Evolutionary conservation across 1,140 invertebrate genomes (phyloP).

Genomic region (Lasaia peninsularis): DNA sequence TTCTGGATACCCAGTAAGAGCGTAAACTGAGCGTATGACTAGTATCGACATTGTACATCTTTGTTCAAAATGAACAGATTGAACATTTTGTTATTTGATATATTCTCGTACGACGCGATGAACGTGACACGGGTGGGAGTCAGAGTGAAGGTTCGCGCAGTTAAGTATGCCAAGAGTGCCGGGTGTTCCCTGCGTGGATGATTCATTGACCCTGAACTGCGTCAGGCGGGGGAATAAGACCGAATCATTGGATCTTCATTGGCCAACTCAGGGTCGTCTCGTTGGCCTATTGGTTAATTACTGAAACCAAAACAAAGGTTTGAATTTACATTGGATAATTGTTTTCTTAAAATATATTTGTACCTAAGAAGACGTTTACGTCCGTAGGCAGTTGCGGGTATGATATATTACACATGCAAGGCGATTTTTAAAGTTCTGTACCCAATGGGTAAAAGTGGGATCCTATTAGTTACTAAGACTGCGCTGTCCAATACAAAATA

Average conservation of each 20-base stretch:
- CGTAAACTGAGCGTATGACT: no score
- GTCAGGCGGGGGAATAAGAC: conserved; percentile 36
- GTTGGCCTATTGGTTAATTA: neutral
- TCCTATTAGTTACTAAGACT: no score
- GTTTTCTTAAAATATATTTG: no score
- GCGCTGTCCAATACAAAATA: no score
- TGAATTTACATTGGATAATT: no score
- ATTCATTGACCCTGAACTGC: conserved; percentile 57
- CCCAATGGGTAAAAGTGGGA: no score
- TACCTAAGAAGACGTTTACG: no score
- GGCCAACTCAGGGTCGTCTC: conserved; percentile 8
- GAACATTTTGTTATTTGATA: neutral
- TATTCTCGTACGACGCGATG: conserved; percentile 15
- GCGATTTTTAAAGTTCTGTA: no score
- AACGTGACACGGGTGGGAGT: conserved; percentile 24
- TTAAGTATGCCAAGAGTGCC: conserved; percentile 45
- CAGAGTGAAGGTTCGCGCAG: conserved; percentile 14
- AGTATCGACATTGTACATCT: neutral
- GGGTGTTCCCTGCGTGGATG: conserved; percentile 57
- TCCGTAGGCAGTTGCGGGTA: no score
- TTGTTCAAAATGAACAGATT: neutral
- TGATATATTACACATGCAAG: no score
- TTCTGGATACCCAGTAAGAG: no score
- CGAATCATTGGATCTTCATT: conserved; percentile 33
- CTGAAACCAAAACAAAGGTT: neutral